phyloP scores from a whole-genome alignment of 2,888 invertebrate species.

The Xestia ashworthii region DNA sequence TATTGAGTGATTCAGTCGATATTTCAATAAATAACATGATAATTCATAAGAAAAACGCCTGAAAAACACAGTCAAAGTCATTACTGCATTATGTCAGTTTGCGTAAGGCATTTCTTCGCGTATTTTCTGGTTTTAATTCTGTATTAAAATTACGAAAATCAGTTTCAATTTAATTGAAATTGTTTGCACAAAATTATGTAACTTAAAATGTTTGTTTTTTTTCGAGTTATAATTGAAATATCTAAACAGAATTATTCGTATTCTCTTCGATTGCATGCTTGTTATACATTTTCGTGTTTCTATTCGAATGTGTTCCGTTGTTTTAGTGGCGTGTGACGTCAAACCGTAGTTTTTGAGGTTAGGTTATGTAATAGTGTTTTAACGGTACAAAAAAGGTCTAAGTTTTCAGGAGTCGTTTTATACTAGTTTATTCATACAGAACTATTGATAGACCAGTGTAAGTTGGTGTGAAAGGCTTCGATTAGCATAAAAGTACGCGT shows the following conservation, averaged over 20 bases:
- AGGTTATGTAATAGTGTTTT: slow-evolving; percentile 86
- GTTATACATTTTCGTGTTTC: slow-evolving; percentile 62
- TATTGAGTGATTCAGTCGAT: slow-evolving; percentile 56
- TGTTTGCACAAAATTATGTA: slow-evolving; percentile 41
- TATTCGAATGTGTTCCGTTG: slow-evolving; percentile 52
- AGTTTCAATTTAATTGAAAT: slow-evolving; percentile 24
- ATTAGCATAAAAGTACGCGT: slow-evolving; percentile 39
- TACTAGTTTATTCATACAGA: slow-evolving; percentile 30
- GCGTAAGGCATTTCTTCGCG: slow-evolving; percentile 62
- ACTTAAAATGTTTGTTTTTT: slow-evolving; percentile 35
- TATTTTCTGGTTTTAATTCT: slow-evolving; percentile 46
- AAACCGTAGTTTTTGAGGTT: slow-evolving; percentile 79
- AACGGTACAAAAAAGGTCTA: slow-evolving; percentile 63
- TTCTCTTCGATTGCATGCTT: slow-evolving; percentile 59
- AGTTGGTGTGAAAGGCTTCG: slow-evolving; percentile 23
- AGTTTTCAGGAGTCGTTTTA: slow-evolving; percentile 59
- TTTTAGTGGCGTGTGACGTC: slow-evolving; percentile 73
- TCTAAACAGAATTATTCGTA: slow-evolving; percentile 43
- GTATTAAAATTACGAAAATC: slow-evolving; percentile 30
- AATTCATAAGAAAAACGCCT: slow-evolving; percentile 18
- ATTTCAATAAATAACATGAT: slow-evolving; percentile 8
- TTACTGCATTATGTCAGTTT: slow-evolving; percentile 85
- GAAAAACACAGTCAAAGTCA: slow-evolving; percentile 68
- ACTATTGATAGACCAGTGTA: slow-evolving; percentile 40
- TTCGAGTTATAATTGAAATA: slow-evolving; percentile 34